Percentiles rank a stretch among this genome's conserved stretches.
phyloP scores from a whole-genome alignment of 2,797 vertebrate species.

The Poecilia wingei region DNA sequence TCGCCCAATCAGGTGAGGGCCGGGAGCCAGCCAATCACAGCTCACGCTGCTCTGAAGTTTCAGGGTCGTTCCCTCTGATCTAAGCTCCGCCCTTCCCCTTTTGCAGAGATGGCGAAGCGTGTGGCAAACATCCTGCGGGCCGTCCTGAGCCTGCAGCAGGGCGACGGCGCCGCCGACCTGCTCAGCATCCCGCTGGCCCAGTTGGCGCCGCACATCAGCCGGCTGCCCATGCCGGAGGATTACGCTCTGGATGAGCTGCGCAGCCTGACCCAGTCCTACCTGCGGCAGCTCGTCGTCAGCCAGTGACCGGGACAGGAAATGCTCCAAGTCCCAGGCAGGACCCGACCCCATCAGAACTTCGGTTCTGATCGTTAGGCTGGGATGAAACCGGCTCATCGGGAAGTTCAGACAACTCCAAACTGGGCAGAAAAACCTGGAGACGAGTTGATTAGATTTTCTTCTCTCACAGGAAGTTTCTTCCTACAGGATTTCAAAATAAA shows the following conservation, averaged over 20 bases:
- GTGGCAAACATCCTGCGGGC: constrained; percentile 90
- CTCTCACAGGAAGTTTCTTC: background rate
- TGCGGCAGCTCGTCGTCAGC: constrained; percentile 85
- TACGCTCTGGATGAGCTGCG: constrained; percentile 96
- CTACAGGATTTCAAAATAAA: background rate
- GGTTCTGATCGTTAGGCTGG: background rate
- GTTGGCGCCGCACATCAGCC: constrained; percentile 88
- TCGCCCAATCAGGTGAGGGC: constrained; percentile 91
- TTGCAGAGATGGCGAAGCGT: constrained; percentile 93
- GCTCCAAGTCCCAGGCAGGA: no score
- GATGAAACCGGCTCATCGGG: background rate
- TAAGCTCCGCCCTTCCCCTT: background rate
- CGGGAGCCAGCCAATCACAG: background rate
- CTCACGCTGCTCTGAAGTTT: background rate
- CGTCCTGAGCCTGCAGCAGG: constrained; percentile 89
- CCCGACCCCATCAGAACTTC: background rate
- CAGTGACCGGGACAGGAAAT: constrained; percentile 71
- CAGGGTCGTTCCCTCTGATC: background rate
- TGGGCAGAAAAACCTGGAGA: background rate
- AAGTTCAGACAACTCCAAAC: background rate
- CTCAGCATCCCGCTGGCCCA: constrained; percentile 82
- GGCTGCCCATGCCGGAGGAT: constrained; percentile 95
- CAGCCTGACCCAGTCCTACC: constrained; percentile 90
- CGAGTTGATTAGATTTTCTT: background rate
- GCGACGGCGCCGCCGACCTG: constrained; percentile 68